Percentiles rank a stretch among this genome's conserved stretches.
phyloP scores from a whole-genome alignment of 2,888 invertebrate genomes.

The Nineta flava region DNA sequence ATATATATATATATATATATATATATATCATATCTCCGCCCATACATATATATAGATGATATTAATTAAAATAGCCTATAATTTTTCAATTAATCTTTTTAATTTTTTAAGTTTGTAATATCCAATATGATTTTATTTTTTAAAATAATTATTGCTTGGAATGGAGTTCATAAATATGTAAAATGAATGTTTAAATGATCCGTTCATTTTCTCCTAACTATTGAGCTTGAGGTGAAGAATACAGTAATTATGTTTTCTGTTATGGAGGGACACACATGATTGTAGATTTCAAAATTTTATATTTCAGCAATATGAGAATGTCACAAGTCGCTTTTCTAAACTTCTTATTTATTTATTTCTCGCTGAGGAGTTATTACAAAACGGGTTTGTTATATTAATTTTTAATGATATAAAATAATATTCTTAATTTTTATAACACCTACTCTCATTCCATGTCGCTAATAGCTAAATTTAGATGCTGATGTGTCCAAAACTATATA shows the following conservation, averaged over 20 bases:
- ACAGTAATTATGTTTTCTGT: neutral
- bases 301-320: neutral
- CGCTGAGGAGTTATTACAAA: neutral
- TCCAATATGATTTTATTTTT: no score
- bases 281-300: neutral
- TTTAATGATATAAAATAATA: neutral
- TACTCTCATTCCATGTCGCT: neutral
- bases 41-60: no score
- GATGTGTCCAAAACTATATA: neutral
- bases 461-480: neutral
- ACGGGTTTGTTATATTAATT: neutral
- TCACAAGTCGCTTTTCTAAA: neutral
- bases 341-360: neutral
- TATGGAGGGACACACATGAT: neutral
- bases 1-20: no score
- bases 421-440: neutral
- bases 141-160: no score
- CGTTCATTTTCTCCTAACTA: neutral
- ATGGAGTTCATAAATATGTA: no score
- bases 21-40: no score
- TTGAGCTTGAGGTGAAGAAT: neutral
- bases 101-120: no score
- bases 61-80: no score
- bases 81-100: no score
- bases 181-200: no score